These are phyloP conservation scores for Oreonectes daqikongensis DNA, from an alignment of 2,797 vertebrate species.

Conservation along the genomic window DNA sequence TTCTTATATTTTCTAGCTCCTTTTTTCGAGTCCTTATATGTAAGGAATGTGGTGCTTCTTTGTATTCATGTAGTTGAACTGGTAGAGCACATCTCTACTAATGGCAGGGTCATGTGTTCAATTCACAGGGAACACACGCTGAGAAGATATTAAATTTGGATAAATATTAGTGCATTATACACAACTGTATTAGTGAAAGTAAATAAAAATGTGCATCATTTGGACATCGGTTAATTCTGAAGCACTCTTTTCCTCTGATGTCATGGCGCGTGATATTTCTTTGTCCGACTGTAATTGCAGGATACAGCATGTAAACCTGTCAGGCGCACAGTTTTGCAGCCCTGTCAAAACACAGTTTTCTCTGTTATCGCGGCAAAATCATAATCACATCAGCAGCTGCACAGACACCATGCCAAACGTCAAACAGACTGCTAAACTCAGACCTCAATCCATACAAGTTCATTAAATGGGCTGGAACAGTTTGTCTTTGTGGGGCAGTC, in stretches of 20 bases:
- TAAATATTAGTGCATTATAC: no score
- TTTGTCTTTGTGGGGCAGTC: no score
- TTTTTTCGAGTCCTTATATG: no score
- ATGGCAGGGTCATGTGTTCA: no score
- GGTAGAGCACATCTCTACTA: no score
- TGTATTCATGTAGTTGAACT: no score
- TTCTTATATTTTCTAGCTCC: no score
- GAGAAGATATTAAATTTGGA: no score
- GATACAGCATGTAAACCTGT: constrained; percentile 44
- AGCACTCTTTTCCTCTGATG: background rate
- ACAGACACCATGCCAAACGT: constrained; percentile 34
- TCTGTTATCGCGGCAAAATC: constrained; percentile 48
- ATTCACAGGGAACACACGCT: no score
- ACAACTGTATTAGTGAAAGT: background rate
- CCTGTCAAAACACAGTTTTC: constrained; percentile 34
- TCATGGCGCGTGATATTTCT: background rate
- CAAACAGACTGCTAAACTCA: constrained; percentile 28
- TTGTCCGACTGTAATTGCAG: constrained; percentile 10
- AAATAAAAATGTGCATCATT: background rate
- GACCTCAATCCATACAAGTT: constrained; percentile 41
- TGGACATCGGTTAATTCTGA: constrained; percentile 1
- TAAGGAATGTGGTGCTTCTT: no score
- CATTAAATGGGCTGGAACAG: constrained; percentile 44
- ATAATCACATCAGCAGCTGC: constrained; percentile 49
- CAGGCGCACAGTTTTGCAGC: constrained; percentile 30